These are phyloP conservation scores for Brienomyrus longianalis DNA, from an alignment of 2,113 vertebrate genomes.

Conservation along the genomic window DNA sequence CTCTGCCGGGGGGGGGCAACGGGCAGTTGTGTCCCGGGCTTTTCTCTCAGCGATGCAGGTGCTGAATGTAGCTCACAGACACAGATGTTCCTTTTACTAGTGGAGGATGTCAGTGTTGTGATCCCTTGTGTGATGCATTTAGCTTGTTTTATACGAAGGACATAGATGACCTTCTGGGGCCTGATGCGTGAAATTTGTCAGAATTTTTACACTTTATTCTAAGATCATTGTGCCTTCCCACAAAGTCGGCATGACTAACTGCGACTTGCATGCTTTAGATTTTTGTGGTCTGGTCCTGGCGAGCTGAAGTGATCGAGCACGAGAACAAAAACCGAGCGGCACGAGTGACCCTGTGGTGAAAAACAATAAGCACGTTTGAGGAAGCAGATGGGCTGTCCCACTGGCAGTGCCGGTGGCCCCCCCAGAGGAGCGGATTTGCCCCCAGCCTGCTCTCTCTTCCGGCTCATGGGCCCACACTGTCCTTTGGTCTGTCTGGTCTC, in stretches of 20 bases:
- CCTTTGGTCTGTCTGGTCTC: slow-evolving; percentile 23
- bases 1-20: not conserved
- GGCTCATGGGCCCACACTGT: not conserved
- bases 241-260: not conserved
- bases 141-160: not conserved
- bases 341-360: not conserved
- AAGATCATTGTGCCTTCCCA: not conserved
- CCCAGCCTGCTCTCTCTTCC: not conserved
- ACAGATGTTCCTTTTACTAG: slow-evolving; percentile 48
- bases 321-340: not conserved
- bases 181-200: not conserved
- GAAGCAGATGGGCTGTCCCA: not conserved
- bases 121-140: not conserved
- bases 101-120: not conserved
- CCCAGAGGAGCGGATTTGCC: not conserved
- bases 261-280: not conserved
- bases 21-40: slow-evolving; percentile 29
- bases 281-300: not conserved
- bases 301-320: not conserved
- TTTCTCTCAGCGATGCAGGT: not conserved
- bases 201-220: not conserved
- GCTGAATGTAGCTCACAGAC: slow-evolving; percentile 4
- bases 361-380: not conserved
- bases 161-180: not conserved
- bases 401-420: not conserved